Base-by-base conservation (phyloP, 2,113 vertebrate genomes). In the Oncorhynchus gorbuscha region DNA sequence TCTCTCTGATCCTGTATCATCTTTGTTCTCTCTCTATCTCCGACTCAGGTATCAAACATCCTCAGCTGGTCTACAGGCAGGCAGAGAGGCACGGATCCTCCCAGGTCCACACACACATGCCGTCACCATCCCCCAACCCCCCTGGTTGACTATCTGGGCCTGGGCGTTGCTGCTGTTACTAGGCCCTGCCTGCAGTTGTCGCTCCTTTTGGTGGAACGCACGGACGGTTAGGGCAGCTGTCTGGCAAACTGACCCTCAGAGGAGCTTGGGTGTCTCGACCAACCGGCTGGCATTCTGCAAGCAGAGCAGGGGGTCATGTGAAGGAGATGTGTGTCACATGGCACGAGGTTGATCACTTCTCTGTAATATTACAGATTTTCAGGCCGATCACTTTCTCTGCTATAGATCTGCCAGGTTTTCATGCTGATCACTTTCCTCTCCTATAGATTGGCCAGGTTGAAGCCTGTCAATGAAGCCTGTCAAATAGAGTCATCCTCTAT, bases 131-230 rank as follows among this genome's bases (percentile, higher is more conserved):
- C 71, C 81, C 72, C 58, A 58, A 74, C 76, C 84, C 72, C 83
- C 74, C 71, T 81, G 86, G 39, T 45, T 45, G 39, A 45, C 39
- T 11, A 11, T 55, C 14, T 18, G 51, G 16, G 82, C 81, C 78
- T 73, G 70, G 12, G 72, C 69, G 76, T 76, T 71, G 22, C 83
- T 83, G 82, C 64, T 81, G 76, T 66, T 76, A 24, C 69, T 55
- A 75, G 80, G 32, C 72, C 59, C 68, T 76, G 3, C 55, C 81
- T 82, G 84, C 91, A 90, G 90, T 92, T 92, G 91, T 91, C 84
- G 11, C 55, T 82, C 85, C 79, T 87, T 91, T 86, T 89, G 85
- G 81, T 86, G 72, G 69, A 73, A 78, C 69, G 61, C 4, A 55
- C 3, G 16, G 51, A 55, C 51, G 3, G 16, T 16, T 55, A 14